Conservation (phyloP, 2,113 vertebrate species). For the Eubucco bourcierii region DNA sequence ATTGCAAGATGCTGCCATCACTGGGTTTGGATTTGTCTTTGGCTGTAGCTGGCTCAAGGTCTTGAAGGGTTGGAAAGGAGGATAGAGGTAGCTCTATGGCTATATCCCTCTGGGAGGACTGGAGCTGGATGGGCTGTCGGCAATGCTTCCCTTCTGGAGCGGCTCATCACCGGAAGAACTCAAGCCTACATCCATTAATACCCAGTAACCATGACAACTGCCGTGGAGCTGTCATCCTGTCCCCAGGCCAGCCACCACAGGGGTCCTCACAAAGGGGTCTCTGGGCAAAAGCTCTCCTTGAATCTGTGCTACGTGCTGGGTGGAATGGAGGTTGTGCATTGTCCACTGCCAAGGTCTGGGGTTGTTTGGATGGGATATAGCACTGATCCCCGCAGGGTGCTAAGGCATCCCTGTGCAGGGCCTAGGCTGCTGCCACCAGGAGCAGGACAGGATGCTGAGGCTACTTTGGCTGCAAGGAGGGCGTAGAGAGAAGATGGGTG, state of each 20-base stretch:
- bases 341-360: fast-evolving
- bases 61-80: background rate
- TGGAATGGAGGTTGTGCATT: background rate
- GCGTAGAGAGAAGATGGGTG: background rate
- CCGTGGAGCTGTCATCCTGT: constrained; percentile 20
- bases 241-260: constrained; percentile 30
- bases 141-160: background rate
- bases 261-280: background rate
- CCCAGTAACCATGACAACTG: constrained; percentile 60
- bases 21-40: background rate
- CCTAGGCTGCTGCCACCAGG: background rate
- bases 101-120: background rate
- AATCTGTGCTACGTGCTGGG: fast-evolving
- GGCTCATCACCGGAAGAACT: background rate
- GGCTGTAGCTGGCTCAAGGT: background rate
- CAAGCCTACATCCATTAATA: background rate
- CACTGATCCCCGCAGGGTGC: fast-evolving
- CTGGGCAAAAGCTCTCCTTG: background rate
- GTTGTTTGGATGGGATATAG: background rate
- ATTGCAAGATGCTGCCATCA: background rate
- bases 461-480: background rate
- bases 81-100: background rate
- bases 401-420: background rate
- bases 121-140: background rate
- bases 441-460: background rate